Evolutionary conservation across 2,797 vertebrate genomes (phyloP).

Genomic region (Syngnathus acus): DNA sequence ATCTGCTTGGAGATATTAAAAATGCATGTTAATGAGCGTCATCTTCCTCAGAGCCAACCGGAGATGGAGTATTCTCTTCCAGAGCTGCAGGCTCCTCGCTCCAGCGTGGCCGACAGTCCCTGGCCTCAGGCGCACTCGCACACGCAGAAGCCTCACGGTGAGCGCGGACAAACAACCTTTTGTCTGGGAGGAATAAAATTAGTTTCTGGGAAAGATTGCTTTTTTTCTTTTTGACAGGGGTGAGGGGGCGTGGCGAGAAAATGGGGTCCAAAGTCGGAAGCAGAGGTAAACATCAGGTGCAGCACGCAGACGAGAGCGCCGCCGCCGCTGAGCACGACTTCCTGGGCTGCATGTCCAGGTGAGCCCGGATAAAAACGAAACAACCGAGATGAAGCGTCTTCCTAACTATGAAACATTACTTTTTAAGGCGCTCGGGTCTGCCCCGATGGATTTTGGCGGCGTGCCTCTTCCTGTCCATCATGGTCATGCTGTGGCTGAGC

Average conservation of each 20-base stretch:
- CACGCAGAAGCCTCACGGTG: conserved; percentile 80
- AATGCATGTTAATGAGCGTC: not conserved
- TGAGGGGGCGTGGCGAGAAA: conserved; percentile 67
- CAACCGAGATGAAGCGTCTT: too few relatives aligned
- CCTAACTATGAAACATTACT: too few relatives aligned
- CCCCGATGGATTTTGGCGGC: conserved; percentile 93
- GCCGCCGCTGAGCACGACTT: conserved; percentile 83
- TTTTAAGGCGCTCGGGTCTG: conserved; percentile 84
- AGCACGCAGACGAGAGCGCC: conserved; percentile 63
- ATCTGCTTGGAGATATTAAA: too few relatives aligned
- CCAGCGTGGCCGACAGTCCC: conserved; percentile 70
- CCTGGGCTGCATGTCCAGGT: conserved; percentile 96
- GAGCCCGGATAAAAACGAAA: conserved; percentile 18
- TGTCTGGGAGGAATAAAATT: not conserved
- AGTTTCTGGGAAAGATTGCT: not conserved
- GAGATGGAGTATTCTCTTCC: conserved; percentile 78
- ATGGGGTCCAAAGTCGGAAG: conserved; percentile 52
- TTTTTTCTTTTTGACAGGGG: conserved; percentile 29
- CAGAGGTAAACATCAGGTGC: conserved; percentile 67
- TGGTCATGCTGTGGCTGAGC: conserved; percentile 97
- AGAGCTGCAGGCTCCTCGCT: conserved; percentile 71
- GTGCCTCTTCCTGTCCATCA: conserved; percentile 90
- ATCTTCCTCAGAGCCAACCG: conserved; percentile 79
- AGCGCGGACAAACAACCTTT: conserved; percentile 10
- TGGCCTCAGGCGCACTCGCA: conserved; percentile 73